phyloP scores from a whole-genome alignment of 1,140 invertebrate species.

The Penaeus indicus region DNA sequence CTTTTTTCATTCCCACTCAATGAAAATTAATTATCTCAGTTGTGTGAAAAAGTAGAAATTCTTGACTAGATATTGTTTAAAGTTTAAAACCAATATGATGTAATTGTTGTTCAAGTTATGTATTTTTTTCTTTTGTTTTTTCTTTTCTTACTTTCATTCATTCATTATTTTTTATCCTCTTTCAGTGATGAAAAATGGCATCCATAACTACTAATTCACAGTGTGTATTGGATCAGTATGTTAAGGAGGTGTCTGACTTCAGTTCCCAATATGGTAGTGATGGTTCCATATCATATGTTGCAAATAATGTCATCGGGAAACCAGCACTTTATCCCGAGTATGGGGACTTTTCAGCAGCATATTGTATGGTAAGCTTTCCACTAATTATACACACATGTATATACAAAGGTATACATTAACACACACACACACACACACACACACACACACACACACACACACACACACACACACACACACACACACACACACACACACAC shows the following conservation, averaged over 20 bases:
- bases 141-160: neutral
- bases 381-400: neutral
- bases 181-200: neutral
- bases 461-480: too few relatives aligned
- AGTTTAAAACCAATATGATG: too few relatives aligned
- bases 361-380: slow-evolving; percentile 70
- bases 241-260: slow-evolving; percentile 70
- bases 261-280: slow-evolving; percentile 73
- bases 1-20: neutral
- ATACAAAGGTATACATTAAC: too few relatives aligned
- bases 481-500: too few relatives aligned
- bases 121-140: too few relatives aligned
- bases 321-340: slow-evolving; percentile 70
- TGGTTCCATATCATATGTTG: slow-evolving; percentile 71
- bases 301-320: slow-evolving; percentile 70
- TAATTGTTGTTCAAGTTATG: too few relatives aligned
- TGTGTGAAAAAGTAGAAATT: too few relatives aligned
- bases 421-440: too few relatives aligned
- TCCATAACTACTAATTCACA: slow-evolving; percentile 18
- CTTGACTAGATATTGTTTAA: too few relatives aligned
- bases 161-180: neutral
- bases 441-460: too few relatives aligned
- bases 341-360: slow-evolving; percentile 71
- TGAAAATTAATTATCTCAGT: neutral
- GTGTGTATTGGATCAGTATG: slow-evolving; percentile 66